Evolutionary conservation across 2,797 vertebrate genomes (phyloP).

Genomic region (Pygocentrus nattereri): DNA sequence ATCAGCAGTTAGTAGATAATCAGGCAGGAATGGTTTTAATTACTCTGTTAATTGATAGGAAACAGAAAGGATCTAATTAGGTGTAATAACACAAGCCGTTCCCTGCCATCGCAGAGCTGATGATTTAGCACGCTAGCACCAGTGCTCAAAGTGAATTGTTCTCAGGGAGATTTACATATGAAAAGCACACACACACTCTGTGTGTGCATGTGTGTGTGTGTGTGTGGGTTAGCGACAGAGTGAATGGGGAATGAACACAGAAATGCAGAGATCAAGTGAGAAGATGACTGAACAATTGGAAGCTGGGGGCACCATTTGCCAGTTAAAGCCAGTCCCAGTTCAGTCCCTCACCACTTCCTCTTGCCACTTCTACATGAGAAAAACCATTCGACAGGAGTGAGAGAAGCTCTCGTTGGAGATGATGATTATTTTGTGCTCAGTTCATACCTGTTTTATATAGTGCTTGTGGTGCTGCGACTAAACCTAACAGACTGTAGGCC

Average conservation of each 20-base stretch:
- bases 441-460: background rate
- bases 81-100: slow-evolving; percentile 92
- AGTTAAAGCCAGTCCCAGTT: slow-evolving; percentile 25
- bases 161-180: slow-evolving; percentile 64
- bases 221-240: slow-evolving; percentile 40
- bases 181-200: slow-evolving; percentile 44
- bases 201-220: slow-evolving; percentile 4
- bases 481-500: background rate
- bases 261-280: slow-evolving; percentile 58
- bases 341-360: background rate
- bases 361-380: slow-evolving; percentile 17
- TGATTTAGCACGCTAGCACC: slow-evolving; percentile 81
- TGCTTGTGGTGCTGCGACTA: background rate
- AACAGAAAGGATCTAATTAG: slow-evolving; percentile 95
- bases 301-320: slow-evolving; percentile 1
- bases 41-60: slow-evolving; percentile 95
- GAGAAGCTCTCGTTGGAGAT: background rate
- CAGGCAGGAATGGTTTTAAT: slow-evolving; percentile 88
- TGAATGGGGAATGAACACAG: slow-evolving; percentile 57
- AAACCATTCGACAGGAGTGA: slow-evolving; percentile 19
- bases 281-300: slow-evolving; percentile 44
- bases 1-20: slow-evolving; percentile 81
- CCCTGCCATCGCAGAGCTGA: slow-evolving; percentile 90
- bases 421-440: background rate
- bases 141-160: slow-evolving; percentile 64